Conservation (phyloP, 2,797 vertebrate species). For the Emydoidea blandingii region DNA sequence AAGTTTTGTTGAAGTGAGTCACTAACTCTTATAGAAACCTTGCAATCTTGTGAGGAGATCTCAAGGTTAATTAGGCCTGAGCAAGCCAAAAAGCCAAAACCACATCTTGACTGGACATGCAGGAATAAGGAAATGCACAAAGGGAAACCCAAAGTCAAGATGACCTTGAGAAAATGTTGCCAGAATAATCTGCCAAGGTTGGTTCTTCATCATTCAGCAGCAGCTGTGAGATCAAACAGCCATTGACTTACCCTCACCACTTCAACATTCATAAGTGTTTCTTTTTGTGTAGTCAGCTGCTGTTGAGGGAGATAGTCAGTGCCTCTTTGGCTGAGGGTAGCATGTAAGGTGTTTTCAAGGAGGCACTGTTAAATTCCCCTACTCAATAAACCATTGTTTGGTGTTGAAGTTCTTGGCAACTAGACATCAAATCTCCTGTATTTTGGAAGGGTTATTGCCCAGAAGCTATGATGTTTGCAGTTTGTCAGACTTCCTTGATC, state of each 20-base stretch:
- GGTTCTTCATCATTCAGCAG: not conserved
- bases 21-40: not conserved
- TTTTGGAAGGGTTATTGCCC: not conserved
- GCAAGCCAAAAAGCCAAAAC: not conserved
- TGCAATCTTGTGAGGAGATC: not conserved
- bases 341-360: not conserved
- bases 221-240: not conserved
- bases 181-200: slow-evolving; percentile 29
- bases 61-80: not conserved
- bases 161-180: slow-evolving; percentile 34
- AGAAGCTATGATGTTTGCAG: not conserved
- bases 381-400: not conserved
- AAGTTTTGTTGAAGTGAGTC: not conserved
- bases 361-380: not conserved
- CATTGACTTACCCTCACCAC: not conserved
- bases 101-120: not conserved
- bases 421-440: not conserved
- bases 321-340: not conserved
- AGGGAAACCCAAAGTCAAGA: slow-evolving; percentile 27
- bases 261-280: not conserved
- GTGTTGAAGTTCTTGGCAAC: accelerated
- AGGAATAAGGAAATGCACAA: not conserved
- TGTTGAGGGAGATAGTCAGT: not conserved
- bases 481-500: not conserved
- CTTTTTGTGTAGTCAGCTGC: not conserved